Percentiles rank a stretch among this genome's conserved stretches.
Conservation (phyloP, 2,113 vertebrate genomes). For the Calyptommatus sinebrachiatus region DNA sequence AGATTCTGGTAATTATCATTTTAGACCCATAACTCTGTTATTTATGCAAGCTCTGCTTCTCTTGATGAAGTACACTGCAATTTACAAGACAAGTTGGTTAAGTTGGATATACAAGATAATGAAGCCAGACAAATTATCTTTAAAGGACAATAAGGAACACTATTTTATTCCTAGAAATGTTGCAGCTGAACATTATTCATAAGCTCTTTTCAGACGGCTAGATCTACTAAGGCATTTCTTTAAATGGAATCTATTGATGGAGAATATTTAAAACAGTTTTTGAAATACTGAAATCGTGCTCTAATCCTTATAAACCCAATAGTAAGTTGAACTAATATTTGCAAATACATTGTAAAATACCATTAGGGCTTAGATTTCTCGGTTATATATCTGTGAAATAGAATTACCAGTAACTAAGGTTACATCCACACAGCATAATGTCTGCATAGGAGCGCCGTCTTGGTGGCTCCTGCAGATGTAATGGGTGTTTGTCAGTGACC, state of each 20-base stretch:
- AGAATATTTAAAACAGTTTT: background rate
- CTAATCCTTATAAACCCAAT: background rate
- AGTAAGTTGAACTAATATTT: background rate
- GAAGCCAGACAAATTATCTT: conserved; percentile 51
- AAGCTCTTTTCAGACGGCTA: background rate
- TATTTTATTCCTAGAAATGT: conserved; percentile 40
- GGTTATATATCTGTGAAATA: background rate
- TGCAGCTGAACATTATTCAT: conserved; percentile 14
- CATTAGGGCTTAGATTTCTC: background rate
- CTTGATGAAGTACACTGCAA: conserved; percentile 55
- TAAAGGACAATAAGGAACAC: conserved; percentile 41
- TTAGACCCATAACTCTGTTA: conserved; percentile 65
- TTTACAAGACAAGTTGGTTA: conserved; percentile 56
- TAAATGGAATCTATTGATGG: conserved; percentile 8
- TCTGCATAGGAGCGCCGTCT: too few species aligned
- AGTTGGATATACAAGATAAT: conserved; percentile 51
- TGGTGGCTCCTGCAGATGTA: too few species aligned
- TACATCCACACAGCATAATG: too few species aligned
- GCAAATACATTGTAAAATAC: background rate
- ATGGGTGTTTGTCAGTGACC: too few species aligned
- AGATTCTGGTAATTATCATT: conserved; percentile 73
- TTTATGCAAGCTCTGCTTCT: conserved; percentile 54
- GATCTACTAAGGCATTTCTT: background rate
- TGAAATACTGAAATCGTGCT: background rate
- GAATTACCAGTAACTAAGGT: background rate